Percentiles rank a stretch among this genome's conserved stretches.
Evolutionary conservation across 1,140 invertebrate species (phyloP).

Genomic region (Procambarus virginalis): DNA sequence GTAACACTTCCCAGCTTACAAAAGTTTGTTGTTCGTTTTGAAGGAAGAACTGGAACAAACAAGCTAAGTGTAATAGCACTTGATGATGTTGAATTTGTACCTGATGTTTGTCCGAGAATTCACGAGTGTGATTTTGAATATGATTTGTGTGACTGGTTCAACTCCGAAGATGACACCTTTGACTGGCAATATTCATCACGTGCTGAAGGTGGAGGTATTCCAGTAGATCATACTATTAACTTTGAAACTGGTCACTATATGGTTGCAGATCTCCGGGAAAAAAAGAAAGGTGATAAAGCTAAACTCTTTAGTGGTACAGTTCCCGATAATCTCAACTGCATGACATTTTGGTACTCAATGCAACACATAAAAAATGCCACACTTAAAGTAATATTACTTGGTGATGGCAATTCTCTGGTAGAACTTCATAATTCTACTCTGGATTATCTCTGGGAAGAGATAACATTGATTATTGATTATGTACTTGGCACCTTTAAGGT

Average conservation of each 20-base stretch:
- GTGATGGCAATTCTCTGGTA: slow-evolving; percentile 7
- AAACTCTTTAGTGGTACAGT: slow-evolving; percentile 41
- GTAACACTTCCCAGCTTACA: slow-evolving; percentile 31
- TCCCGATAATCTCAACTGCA: slow-evolving; percentile 23
- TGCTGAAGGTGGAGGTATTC: slow-evolving; percentile 37
- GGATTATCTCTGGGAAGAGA: slow-evolving; percentile 56
- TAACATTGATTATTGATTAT: slow-evolving; percentile 9
- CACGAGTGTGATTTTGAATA: slow-evolving; percentile 55
- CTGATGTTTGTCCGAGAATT: slow-evolving; percentile 21
- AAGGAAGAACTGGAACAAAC: slow-evolving; percentile 30
- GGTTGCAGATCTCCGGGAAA: slow-evolving; percentile 27
- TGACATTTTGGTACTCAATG: slow-evolving; percentile 63
- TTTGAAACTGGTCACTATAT: slow-evolving; percentile 56
- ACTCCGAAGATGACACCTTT: slow-evolving; percentile 41
- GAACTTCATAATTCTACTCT: slow-evolving; percentile 49
- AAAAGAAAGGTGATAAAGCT: slow-evolving; percentile 47
- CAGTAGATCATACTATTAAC: slow-evolving; percentile 55
- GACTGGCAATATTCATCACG: slow-evolving; percentile 54
- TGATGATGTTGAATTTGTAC: slow-evolving; percentile 60
- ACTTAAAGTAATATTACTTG: slow-evolving; percentile 32
- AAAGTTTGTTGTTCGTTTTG: slow-evolving; percentile 39
- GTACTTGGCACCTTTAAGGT: slow-evolving; percentile 28
- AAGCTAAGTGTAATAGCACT: slow-evolving; percentile 39
- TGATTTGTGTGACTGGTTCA: slow-evolving; percentile 54
- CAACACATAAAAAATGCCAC: slow-evolving; percentile 57